Conservation (phyloP, 2,797 vertebrate genomes). For the Cossypha dichroa region DNA sequence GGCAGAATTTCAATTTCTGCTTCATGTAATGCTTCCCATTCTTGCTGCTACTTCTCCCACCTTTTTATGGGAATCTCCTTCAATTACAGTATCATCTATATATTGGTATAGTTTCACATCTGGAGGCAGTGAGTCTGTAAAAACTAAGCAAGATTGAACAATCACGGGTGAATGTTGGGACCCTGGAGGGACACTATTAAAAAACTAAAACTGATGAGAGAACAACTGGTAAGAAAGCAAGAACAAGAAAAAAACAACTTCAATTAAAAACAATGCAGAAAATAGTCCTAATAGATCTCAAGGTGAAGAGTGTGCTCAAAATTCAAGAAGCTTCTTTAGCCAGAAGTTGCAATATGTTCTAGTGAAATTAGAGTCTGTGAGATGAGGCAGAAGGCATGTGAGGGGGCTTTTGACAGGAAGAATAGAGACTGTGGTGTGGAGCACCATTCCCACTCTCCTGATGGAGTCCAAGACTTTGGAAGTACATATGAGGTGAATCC, state of each 20-base stretch:
- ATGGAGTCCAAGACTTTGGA: background rate
- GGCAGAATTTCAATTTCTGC: background rate
- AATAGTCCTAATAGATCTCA: background rate
- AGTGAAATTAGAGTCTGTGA: background rate
- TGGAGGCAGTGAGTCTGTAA: background rate
- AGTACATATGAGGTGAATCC: background rate
- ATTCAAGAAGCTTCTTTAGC: background rate
- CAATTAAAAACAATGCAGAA: background rate
- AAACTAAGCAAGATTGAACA: background rate
- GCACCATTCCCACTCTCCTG: background rate
- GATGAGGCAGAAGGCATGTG: background rate
- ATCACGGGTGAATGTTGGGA: background rate
- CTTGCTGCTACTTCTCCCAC: background rate
- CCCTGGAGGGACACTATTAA: background rate
- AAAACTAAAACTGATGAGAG: background rate
- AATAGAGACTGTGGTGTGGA: background rate
- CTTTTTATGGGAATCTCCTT: background rate
- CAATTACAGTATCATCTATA: background rate
- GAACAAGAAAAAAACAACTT: background rate
- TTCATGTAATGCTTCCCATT: background rate
- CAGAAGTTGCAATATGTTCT: background rate
- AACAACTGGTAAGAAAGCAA: slow-evolving; percentile 18
- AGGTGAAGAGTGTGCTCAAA: background rate
- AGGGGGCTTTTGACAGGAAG: background rate
- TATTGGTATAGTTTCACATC: background rate